These are phyloP conservation scores for Cephus runcator DNA, from an alignment of 2,888 invertebrate species.

Conservation along the genomic window DNA sequence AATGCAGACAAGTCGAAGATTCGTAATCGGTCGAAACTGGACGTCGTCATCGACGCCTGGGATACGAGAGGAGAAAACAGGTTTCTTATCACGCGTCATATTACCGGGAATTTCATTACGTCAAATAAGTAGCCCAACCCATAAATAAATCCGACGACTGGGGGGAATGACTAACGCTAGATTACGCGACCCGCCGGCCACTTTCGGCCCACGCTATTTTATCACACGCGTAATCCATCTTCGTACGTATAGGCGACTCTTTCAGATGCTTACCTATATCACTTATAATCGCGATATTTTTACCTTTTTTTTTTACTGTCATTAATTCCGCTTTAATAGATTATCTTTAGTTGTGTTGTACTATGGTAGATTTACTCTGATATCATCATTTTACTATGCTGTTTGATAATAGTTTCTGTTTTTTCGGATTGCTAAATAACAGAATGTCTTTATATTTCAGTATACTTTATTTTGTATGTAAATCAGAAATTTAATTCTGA, in stretches of 20 bases:
- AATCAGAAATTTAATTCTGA: background rate
- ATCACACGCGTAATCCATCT: slow-evolving; percentile 41
- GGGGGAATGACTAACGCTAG: slow-evolving; percentile 54
- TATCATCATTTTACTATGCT: background rate
- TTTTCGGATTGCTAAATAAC: background rate
- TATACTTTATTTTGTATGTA: background rate
- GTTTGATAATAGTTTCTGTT: background rate
- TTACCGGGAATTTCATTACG: slow-evolving; percentile 58
- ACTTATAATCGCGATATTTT: background rate
- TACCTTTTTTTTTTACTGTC: background rate
- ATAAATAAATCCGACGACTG: slow-evolving; percentile 54
- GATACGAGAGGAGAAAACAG: slow-evolving; percentile 9
- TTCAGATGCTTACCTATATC: background rate
- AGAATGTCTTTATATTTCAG: background rate
- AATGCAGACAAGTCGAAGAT: background rate
- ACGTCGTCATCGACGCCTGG: background rate
- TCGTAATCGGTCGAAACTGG: background rate
- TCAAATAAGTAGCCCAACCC: slow-evolving; percentile 57
- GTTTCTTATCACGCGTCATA: slow-evolving; percentile 56
- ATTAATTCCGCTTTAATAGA: background rate
- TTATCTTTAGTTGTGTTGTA: background rate
- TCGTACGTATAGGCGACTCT: background rate
- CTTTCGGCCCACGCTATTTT: slow-evolving; percentile 56
- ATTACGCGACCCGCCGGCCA: slow-evolving; percentile 55
- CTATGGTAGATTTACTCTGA: background rate